These are phyloP conservation scores for Mormyrus lacerda DNA, from an alignment of 2,113 vertebrate genomes.

Conservation along the genomic window DNA sequence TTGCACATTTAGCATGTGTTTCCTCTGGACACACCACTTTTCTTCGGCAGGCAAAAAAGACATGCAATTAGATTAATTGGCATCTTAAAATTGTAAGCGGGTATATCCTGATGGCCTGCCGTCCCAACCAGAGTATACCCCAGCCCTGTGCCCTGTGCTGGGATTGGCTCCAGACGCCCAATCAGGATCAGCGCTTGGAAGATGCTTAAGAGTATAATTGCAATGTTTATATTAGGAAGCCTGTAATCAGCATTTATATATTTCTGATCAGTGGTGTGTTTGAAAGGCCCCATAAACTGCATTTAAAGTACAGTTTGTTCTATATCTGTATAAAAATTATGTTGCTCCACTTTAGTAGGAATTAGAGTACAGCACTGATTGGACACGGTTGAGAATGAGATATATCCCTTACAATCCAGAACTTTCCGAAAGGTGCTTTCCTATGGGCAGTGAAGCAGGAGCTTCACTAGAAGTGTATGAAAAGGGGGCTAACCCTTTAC, in stretches of 20 bases:
- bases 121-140: background rate
- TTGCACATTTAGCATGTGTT: background rate
- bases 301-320: background rate
- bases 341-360: background rate
- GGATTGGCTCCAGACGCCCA: background rate
- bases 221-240: background rate
- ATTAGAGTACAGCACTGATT: background rate
- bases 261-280: background rate
- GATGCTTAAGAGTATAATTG: background rate
- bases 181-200: background rate
- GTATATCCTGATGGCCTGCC: background rate
- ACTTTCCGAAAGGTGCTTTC: background rate
- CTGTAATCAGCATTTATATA: background rate
- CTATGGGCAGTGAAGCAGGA: background rate
- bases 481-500: background rate
- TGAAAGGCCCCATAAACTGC: background rate
- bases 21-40: background rate
- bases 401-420: background rate
- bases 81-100: background rate
- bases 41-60: background rate
- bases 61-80: slow-evolving; percentile 2
- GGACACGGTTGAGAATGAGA: background rate
- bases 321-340: background rate
- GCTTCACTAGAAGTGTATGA: background rate
- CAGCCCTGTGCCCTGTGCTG: background rate